Evolutionary conservation across 2,113 vertebrate genomes (phyloP), one percentile per base, ranked within the genome.

Genomic region (Hemiprocne comata): DNA sequence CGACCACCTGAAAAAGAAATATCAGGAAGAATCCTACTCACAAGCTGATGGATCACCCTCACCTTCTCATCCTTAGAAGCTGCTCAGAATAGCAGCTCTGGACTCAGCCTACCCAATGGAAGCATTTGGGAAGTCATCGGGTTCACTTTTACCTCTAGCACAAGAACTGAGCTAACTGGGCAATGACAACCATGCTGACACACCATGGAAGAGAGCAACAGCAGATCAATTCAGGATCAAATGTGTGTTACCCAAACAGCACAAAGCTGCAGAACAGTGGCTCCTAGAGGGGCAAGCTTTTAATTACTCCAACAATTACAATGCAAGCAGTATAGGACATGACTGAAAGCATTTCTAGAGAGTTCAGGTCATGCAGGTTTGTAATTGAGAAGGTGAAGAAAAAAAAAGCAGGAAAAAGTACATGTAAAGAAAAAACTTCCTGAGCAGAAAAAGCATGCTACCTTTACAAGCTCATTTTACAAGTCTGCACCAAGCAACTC

Each of bases 1-100:
- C 94, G 95, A 44, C 91, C 58, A 74, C 88, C 98, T 98, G 69
- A 29, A 64, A 42, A 74, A 51, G 62, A 19, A 9, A n/a, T 20
- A 64, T 64, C 11, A 70, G 46, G 15, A 67, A 90, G 55, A 46
- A 77, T 84, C n/a, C 9, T 46, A 44, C 11, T 34, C 48, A 29
- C 17, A 53, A 38, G 79, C 53, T 73, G 10, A 40, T 38, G 10
- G 23, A 60, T 54, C n/a, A 48, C 16, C 73, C 60, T 42, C 38
- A 73, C 23, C 10, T 13, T 42, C 13, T 24, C 50, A 70, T 28
- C 60, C 54, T 33, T 71, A 46, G 3, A 86, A 61, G 44, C 29
- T 86, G 42, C n/a, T 64, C 21, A 80, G 69, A 90, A 82, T 23
- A 1, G 1, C 28, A 57, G 42, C 21, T 92, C 38, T 78, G 42